Evolutionary conservation across 1,140 invertebrate genomes (phyloP).

Genomic region (Caerostris extrusa): DNA sequence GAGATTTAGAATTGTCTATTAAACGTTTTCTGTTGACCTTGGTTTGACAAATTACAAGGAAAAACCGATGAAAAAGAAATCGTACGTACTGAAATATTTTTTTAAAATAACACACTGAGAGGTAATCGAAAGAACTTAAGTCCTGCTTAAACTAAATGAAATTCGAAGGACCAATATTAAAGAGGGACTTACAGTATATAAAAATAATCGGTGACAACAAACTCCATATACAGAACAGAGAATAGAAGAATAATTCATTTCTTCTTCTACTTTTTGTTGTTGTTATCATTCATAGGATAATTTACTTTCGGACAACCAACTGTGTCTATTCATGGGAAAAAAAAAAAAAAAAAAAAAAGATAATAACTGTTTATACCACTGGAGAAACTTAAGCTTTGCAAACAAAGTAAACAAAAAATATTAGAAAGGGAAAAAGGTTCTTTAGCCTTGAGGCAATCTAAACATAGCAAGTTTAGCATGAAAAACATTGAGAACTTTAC

Average conservation of each 20-base stretch:
- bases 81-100: not conserved
- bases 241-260: not conserved
- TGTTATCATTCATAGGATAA: not conserved
- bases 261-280: not conserved
- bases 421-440: not conserved
- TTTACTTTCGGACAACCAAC: not conserved
- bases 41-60: constrained; percentile 12
- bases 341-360: not conserved
- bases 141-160: not conserved
- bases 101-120: not conserved
- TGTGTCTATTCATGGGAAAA: constrained; percentile 2
- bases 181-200: not conserved
- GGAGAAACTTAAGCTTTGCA: not conserved
- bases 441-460: not conserved
- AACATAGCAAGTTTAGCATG: not conserved
- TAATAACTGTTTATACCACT: constrained; percentile 2
- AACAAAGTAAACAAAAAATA: not conserved
- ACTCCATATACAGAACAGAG: not conserved
- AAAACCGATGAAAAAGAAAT: not conserved
- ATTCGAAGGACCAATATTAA: not conserved
- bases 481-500: constrained; percentile 11
- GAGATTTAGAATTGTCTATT: not conserved
- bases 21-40: constrained; percentile 16
- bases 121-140: not conserved
- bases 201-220: not conserved